A percentile compares a stretch with the other conserved stretches of the same genome.
phyloP scores from a whole-genome alignment of 2,797 vertebrate genomes.

The Neosilurus hyrtlii region DNA sequence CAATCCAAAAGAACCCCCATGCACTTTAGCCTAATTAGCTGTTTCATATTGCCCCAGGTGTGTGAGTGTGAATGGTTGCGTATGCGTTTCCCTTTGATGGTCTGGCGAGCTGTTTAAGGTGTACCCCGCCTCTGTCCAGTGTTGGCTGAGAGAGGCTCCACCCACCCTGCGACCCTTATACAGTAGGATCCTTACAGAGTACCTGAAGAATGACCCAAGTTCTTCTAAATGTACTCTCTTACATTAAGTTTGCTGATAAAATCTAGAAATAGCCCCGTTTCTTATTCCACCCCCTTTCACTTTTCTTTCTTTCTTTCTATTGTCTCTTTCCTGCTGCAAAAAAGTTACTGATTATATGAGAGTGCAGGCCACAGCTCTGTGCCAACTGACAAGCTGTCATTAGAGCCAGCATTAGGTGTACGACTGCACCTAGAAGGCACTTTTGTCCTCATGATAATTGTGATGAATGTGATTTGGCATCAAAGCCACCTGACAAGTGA shows the following conservation, averaged over 20 bases:
- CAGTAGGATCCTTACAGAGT: background rate
- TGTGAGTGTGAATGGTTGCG: too few relatives aligned
- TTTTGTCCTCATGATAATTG: constrained; percentile 61
- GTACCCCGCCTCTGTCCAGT: too few relatives aligned
- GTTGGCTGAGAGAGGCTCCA: too few relatives aligned
- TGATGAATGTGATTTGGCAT: constrained; percentile 69
- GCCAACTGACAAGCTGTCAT: constrained; percentile 64
- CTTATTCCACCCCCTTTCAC: constrained; percentile 56
- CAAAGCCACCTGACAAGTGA: constrained; percentile 64
- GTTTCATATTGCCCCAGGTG: too few relatives aligned
- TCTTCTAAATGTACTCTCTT: constrained; percentile 33
- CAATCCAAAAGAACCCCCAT: too few relatives aligned
- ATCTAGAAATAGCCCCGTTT: constrained; percentile 69
- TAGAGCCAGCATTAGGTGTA: constrained; percentile 62
- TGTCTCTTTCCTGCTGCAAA: constrained; percentile 67
- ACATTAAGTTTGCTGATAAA: constrained; percentile 67
- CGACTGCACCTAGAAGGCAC: constrained; percentile 62
- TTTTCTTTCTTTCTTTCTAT: constrained; percentile 54
- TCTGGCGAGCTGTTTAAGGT: too few relatives aligned
- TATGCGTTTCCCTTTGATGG: too few relatives aligned
- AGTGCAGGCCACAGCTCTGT: constrained; percentile 52
- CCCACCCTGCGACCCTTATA: too few relatives aligned
- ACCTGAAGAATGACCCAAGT: constrained; percentile 54
- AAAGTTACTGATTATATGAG: constrained; percentile 63
- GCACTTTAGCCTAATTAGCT: too few relatives aligned